phyloP scores from a whole-genome alignment of 2,888 invertebrate genomes.

The Tipula lateralis region DNA sequence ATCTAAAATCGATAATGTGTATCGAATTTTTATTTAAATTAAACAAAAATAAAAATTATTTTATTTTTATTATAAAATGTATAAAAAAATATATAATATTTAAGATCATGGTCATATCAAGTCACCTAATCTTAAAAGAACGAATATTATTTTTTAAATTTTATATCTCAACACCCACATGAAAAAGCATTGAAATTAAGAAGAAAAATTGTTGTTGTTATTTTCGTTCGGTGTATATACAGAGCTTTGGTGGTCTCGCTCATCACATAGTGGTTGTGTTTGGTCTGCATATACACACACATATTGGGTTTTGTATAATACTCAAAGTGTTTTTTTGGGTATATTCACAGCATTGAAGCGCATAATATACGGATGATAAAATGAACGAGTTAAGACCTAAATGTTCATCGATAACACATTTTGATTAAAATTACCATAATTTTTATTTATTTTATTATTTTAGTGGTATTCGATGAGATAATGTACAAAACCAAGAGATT shows the following conservation, averaged over 20 bases:
- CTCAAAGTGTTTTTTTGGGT: not conserved
- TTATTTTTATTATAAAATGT: not conserved
- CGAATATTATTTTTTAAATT: not conserved
- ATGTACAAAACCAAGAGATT: not conserved
- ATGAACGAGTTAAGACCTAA: not conserved
- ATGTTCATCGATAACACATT: not conserved
- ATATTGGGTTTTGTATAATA: not conserved
- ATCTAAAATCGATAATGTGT: slow-evolving; percentile 11
- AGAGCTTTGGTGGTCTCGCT: not conserved
- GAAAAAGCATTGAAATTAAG: not conserved
- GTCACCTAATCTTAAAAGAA: not conserved
- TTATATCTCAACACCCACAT: not conserved
- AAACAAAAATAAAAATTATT: not conserved
- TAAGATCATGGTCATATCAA: not conserved
- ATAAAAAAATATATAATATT: not conserved
- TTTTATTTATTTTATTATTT: no score
- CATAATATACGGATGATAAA: not conserved
- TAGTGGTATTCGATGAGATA: not conserved
- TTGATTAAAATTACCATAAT: not conserved
- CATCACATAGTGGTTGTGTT: not conserved
- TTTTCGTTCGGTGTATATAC: not conserved
- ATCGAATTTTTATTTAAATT: slow-evolving; percentile 24
- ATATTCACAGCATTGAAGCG: not conserved
- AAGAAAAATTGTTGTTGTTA: not conserved
- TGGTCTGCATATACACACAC: not conserved